Evolutionary conservation across 2,113 vertebrate genomes (phyloP).

Genomic region (Tretioscincus oriximinensis): DNA sequence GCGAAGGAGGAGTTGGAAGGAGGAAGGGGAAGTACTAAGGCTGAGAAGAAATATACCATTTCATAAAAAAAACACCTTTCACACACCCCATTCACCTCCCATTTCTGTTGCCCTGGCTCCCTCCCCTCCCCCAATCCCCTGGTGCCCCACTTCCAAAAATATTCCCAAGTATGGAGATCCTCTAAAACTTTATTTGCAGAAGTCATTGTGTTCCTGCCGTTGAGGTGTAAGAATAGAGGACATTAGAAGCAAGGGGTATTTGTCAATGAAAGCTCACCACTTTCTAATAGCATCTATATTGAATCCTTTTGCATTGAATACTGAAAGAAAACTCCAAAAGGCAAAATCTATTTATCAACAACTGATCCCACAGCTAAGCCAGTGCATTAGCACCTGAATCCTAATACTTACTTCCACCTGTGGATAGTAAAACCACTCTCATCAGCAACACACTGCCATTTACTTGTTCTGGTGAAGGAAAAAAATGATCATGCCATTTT

Average conservation of each 20-base stretch:
- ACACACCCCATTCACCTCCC: too few species aligned
- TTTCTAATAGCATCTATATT: too few species aligned
- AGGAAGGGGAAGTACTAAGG: too few species aligned
- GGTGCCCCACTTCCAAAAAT: too few species aligned
- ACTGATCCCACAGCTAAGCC: not conserved
- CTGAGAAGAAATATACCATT: too few species aligned
- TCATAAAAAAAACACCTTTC: too few species aligned
- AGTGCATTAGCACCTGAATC: not conserved
- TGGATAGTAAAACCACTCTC: not conserved
- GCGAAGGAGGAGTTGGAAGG: too few species aligned
- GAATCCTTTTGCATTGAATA: too few species aligned
- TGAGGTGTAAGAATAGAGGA: not conserved
- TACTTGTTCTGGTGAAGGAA: not conserved
- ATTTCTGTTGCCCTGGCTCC: too few species aligned
- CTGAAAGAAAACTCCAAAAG: not conserved
- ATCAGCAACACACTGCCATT: not conserved
- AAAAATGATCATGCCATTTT: slow-evolving; percentile 7
- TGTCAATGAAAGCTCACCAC: not conserved
- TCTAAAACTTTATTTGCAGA: not conserved
- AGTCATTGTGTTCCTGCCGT: not conserved
- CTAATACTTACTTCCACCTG: not conserved
- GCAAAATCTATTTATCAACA: not conserved
- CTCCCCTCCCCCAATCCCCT: too few species aligned
- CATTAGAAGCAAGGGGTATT: not conserved
- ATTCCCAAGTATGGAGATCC: not conserved